Percentiles rank a stretch among this genome's conserved stretches.
phyloP scores from a whole-genome alignment of 1,140 invertebrate species.

The Calliopsis andreniformis region DNA sequence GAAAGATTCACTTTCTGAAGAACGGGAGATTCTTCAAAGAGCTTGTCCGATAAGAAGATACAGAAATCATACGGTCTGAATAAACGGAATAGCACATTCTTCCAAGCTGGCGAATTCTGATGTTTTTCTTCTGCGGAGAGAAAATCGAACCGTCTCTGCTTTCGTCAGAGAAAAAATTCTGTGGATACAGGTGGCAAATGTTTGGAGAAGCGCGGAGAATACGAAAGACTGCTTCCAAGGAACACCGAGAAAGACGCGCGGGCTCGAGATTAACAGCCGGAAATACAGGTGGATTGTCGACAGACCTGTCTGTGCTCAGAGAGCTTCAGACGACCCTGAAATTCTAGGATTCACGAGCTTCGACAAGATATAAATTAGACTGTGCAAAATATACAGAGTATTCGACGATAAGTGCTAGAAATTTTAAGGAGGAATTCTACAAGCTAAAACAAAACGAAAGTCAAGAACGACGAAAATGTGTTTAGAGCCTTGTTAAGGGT shows the following conservation, averaged over 20 bases:
- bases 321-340: too few species aligned
- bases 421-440: too few species aligned
- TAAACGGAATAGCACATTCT: background rate
- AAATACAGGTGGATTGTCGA: too few species aligned
- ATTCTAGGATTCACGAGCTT: too few species aligned
- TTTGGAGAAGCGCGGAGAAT: background rate
- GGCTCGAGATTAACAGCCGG: background rate
- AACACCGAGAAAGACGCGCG: background rate
- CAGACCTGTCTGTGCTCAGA: background rate
- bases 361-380: too few species aligned
- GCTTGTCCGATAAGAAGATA: background rate
- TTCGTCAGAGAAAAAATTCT: background rate
- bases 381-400: too few species aligned
- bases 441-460: too few species aligned
- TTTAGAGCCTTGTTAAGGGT: too few species aligned
- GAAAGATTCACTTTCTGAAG: background rate
- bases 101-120: background rate
- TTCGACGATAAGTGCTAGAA: too few species aligned
- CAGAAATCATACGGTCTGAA: background rate
- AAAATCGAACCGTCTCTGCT: background rate
- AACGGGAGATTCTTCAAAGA: background rate
- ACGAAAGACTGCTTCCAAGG: background rate
- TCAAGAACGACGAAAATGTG: too few species aligned
- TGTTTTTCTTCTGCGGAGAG: slow-evolving; percentile 3
- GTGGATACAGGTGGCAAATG: background rate